These are phyloP conservation scores for Rhizomys pruinosus DNA, from an alignment of 2,113 vertebrate genomes.

Conservation along the genomic window DNA sequence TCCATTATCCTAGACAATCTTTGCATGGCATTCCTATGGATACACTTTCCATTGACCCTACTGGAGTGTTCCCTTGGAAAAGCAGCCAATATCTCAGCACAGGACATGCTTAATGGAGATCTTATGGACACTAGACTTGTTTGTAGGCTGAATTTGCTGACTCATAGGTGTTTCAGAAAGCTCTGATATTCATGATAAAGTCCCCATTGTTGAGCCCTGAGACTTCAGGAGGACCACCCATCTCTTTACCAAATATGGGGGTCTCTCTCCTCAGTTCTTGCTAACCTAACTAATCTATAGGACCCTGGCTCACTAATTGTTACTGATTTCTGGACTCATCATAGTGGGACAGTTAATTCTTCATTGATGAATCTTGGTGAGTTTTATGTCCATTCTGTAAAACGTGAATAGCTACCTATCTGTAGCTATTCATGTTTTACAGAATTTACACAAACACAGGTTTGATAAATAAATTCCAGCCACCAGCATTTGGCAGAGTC, in stretches of 20 bases:
- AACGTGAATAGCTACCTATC: not conserved
- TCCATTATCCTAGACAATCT: not conserved
- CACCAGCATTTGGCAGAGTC: not conserved
- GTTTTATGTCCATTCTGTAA: not conserved
- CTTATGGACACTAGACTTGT: not conserved
- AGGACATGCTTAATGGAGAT: not conserved
- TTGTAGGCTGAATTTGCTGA: not conserved
- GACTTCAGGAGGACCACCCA: not conserved
- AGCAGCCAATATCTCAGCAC: not conserved
- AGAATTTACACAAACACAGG: too few relatives aligned
- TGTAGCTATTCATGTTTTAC: too few relatives aligned
- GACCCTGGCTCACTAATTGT: not conserved
- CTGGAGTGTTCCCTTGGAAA: not conserved
- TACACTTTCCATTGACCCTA: not conserved
- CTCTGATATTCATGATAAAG: not conserved
- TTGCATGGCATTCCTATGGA: not conserved
- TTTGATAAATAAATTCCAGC: not conserved
- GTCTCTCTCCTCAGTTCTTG: not conserved
- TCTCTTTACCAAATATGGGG: accelerated
- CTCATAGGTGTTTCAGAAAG: conserved; percentile 13
- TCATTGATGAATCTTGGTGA: not conserved
- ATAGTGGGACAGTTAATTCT: not conserved
- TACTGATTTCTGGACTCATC: not conserved
- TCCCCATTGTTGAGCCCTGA: not conserved
- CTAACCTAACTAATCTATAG: not conserved